These are phyloP conservation scores for Cerastis leucographa DNA, from an alignment of 2,888 invertebrate genomes.

Conservation along the genomic window DNA sequence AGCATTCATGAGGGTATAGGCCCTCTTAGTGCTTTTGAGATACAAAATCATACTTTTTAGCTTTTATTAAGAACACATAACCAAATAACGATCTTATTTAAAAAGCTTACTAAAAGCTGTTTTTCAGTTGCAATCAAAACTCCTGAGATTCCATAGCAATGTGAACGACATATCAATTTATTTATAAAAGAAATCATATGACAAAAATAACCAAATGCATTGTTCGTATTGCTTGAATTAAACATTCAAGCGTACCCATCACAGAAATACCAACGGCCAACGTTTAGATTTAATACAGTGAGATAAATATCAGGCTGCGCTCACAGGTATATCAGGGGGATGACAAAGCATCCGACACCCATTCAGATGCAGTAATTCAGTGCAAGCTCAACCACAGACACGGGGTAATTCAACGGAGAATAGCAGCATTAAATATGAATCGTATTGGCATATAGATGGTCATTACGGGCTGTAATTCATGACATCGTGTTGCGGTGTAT, in stretches of 20 bases:
- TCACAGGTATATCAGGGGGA: slow-evolving; percentile 67
- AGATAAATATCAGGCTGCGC: slow-evolving; percentile 43
- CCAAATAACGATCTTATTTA: neutral
- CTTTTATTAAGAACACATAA: neutral
- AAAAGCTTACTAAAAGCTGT: neutral
- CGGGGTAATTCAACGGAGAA: slow-evolving; percentile 85
- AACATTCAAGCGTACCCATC: neutral
- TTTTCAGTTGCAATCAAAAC: neutral
- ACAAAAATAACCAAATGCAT: neutral
- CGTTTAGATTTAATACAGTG: slow-evolving; percentile 29
- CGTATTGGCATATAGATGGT: slow-evolving; percentile 87
- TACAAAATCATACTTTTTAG: neutral
- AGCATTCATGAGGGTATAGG: slow-evolving; percentile 19
- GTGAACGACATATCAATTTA: neutral
- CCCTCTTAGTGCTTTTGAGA: slow-evolving; percentile 2
- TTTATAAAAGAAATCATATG: neutral
- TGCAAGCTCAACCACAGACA: slow-evolving; percentile 84
- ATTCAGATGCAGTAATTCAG: slow-evolving; percentile 86
- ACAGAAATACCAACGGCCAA: slow-evolving; percentile 36
- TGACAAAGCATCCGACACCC: slow-evolving; percentile 80
- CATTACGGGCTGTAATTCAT: slow-evolving; percentile 84
- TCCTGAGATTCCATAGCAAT: neutral
- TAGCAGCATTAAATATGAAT: slow-evolving; percentile 89
- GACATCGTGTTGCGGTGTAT: slow-evolving; percentile 72
- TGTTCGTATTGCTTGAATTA: neutral